Conservation (phyloP, 2,888 invertebrate species). For the Steinernema hermaphroditum region DNA sequence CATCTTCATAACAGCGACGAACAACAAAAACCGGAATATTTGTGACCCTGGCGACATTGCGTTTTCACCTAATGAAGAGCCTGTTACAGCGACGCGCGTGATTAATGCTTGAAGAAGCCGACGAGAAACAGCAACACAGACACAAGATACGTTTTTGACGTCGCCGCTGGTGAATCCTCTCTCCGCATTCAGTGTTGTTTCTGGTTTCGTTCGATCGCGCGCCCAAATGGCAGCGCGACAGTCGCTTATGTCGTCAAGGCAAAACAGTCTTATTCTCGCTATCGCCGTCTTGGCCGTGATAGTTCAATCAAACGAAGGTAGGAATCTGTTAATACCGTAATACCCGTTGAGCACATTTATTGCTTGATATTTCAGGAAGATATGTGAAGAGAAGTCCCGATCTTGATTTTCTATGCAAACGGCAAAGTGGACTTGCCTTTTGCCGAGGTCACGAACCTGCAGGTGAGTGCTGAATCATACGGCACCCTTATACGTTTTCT, state of each 20-base stretch:
- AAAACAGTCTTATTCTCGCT: constrained; percentile 16
- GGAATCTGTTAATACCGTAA: background rate
- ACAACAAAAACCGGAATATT: constrained; percentile 3
- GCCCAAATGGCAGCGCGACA: background rate
- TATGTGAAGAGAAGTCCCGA: background rate
- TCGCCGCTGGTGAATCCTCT: background rate
- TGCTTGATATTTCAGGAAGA: background rate
- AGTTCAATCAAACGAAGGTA: background rate
- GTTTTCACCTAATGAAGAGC: background rate
- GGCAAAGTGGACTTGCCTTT: constrained; percentile 11
- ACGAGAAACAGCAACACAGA: background rate
- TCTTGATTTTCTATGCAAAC: constrained; percentile 8
- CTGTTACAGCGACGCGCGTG: constrained; percentile 22
- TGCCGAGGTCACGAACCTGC: constrained; percentile 13
- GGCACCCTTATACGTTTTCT: background rate
- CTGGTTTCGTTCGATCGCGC: constrained; percentile 7
- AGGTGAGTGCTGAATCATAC: background rate
- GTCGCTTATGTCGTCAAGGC: constrained; percentile 24
- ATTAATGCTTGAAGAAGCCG: background rate
- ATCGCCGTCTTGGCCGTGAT: background rate
- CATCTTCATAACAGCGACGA: background rate
- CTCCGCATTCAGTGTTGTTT: constrained; percentile 1
- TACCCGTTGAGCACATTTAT: background rate
- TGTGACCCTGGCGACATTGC: constrained; percentile 8
- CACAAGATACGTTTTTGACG: constrained; percentile 1